Conservation (phyloP, 2,797 vertebrate genomes). For the Catharus ustulatus region DNA sequence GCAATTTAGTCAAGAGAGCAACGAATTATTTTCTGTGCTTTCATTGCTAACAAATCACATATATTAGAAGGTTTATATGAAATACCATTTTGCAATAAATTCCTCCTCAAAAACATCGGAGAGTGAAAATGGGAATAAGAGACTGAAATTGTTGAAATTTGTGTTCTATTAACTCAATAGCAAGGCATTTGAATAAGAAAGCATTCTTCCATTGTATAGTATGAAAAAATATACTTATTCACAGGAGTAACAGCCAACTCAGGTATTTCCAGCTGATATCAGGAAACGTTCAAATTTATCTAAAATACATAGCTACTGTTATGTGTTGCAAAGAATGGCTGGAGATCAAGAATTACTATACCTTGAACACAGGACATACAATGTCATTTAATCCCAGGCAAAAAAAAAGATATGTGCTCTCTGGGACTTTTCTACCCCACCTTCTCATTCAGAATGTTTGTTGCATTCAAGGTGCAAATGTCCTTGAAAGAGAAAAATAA, state of each 20-base stretch:
- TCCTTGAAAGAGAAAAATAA: not conserved
- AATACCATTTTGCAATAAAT: not conserved
- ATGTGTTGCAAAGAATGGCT: not conserved
- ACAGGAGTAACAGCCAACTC: not conserved
- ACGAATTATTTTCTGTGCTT: not conserved
- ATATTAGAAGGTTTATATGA: not conserved
- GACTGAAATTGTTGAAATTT: not conserved
- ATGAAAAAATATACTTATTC: not conserved
- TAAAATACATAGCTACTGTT: slow-evolving; percentile 35
- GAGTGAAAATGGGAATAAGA: not conserved
- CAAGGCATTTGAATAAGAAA: not conserved
- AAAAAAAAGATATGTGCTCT: not conserved
- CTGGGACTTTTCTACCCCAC: not conserved
- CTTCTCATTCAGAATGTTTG: not conserved
- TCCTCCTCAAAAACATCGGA: not conserved
- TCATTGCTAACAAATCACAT: not conserved
- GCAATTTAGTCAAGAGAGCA: not conserved
- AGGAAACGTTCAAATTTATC: not conserved
- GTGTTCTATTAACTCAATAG: not conserved
- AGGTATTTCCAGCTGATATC: slow-evolving; percentile 1
- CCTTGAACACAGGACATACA: not conserved
- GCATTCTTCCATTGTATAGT: not conserved
- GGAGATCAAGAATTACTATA: not conserved
- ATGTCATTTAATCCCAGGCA: not conserved
- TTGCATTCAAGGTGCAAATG: not conserved